Conservation (phyloP, 2,113 vertebrate species). For the Pelecanus crispus region DNA sequence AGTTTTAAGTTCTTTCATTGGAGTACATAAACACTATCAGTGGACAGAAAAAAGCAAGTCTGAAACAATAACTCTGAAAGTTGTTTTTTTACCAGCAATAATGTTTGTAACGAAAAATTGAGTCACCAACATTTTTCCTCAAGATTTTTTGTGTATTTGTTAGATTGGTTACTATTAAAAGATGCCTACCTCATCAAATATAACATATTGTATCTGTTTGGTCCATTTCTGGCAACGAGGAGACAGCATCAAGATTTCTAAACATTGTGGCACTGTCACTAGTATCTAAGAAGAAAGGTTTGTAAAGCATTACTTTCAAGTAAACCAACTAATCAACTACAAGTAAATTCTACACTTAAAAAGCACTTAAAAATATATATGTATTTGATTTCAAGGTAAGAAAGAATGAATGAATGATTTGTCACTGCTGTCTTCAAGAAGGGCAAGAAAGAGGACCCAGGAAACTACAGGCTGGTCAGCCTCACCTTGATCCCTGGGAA, state of each 20-base stretch:
- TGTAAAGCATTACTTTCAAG: neutral
- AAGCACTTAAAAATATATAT: neutral
- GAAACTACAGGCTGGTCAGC: neutral
- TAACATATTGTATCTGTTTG: slow-evolving; percentile 62
- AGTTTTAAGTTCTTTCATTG: neutral
- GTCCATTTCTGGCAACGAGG: slow-evolving; percentile 60
- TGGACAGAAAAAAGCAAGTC: neutral
- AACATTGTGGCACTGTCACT: slow-evolving; percentile 66
- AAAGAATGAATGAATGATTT: neutral
- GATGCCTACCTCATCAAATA: slow-evolving; percentile 69
- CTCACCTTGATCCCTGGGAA: neutral
- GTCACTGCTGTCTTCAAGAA: neutral
- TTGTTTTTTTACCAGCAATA: neutral
- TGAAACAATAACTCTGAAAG: neutral
- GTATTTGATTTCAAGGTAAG: neutral
- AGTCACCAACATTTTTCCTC: neutral
- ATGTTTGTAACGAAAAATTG: neutral
- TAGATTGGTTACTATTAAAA: neutral
- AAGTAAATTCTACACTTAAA: neutral
- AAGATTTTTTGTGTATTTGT: neutral
- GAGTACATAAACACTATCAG: neutral
- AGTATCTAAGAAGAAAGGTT: slow-evolving; percentile 47
- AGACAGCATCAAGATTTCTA: slow-evolving; percentile 66
- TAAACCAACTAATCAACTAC: neutral
- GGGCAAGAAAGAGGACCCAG: neutral